Percentiles rank a stretch among this genome's conserved stretches.
These are phyloP conservation scores for Tringa solitaria DNA, from an alignment of 2,113 vertebrate species.

Conservation along the genomic window DNA sequence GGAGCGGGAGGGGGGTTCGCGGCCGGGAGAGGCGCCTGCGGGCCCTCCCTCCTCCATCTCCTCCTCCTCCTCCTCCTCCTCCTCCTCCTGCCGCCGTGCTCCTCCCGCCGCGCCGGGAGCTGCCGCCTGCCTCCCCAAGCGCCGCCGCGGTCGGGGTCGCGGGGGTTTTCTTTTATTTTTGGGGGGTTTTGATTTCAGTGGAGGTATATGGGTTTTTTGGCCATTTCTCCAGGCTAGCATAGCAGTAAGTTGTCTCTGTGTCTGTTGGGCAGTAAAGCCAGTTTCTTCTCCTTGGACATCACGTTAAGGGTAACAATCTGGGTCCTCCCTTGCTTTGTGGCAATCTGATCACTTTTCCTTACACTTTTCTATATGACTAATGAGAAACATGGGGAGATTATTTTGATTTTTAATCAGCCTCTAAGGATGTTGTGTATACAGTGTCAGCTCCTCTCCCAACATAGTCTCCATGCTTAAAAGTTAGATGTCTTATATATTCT, in stretches of 20 bases:
- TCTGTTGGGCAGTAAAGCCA: not conserved
- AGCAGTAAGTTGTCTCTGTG: not conserved
- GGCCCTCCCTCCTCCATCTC: slow-evolving; percentile 56
- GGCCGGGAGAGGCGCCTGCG: not conserved
- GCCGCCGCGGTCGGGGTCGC: slow-evolving; percentile 34
- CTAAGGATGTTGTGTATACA: not conserved
- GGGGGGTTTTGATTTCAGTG: not conserved
- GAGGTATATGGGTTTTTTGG: not conserved
- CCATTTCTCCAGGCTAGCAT: not conserved
- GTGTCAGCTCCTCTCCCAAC: not conserved
- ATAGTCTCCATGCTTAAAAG: not conserved
- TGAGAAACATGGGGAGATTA: not conserved
- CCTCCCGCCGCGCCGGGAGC: slow-evolving; percentile 68
- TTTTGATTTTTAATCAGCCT: not conserved
- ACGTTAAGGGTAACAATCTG: not conserved
- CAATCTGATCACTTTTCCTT: not conserved
- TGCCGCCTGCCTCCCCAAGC: slow-evolving; percentile 45
- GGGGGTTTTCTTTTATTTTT: not conserved
- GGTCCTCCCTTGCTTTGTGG: not conserved
- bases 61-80: slow-evolving; percentile 48
- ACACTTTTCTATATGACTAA: not conserved
- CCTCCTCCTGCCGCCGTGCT: slow-evolving; percentile 62
- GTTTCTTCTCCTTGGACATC: not conserved
- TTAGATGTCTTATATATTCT: not conserved
- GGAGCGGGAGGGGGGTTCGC: not conserved